Evolutionary conservation across 2,797 vertebrate genomes (phyloP).

Genomic region (Catostomus latipinnis): DNA sequence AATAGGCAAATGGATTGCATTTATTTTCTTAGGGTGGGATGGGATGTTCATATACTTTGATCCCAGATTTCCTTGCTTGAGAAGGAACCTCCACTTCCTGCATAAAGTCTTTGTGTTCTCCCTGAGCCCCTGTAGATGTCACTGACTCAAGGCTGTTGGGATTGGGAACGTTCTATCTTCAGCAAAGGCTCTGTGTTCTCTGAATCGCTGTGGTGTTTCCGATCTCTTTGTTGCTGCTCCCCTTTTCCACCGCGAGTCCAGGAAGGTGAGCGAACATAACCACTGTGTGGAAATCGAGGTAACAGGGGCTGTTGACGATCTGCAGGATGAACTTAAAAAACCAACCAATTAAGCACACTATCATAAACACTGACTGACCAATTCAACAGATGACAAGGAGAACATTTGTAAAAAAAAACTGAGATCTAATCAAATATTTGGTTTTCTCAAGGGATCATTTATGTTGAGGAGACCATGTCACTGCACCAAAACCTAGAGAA

Average conservation of each 20-base stretch:
- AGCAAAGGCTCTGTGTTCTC: constrained; percentile 62
- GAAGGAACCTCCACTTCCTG: constrained; percentile 43
- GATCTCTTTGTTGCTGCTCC: constrained; percentile 57
- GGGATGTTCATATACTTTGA: constrained; percentile 38
- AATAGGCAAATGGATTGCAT: constrained; percentile 34
- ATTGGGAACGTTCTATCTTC: constrained; percentile 65
- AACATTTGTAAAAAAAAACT: background rate
- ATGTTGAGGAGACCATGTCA: no score
- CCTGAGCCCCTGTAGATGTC: constrained; percentile 38
- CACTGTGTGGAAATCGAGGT: constrained; percentile 54
- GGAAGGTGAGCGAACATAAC: constrained; percentile 60
- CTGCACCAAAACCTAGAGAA: background rate
- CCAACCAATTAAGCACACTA: constrained; percentile 10
- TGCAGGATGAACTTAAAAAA: constrained; percentile 43
- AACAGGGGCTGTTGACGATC: constrained; percentile 59
- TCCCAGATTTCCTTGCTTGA: constrained; percentile 45
- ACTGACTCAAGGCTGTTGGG: constrained; percentile 60
- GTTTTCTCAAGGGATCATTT: background rate
- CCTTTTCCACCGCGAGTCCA: constrained; percentile 58
- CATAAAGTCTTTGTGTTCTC: constrained; percentile 42
- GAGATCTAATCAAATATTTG: background rate
- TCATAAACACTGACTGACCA: background rate
- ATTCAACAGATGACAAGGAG: background rate
- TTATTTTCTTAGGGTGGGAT: constrained; percentile 7
- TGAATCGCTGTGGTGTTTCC: constrained; percentile 63